Evolutionary conservation across 2,113 vertebrate species (phyloP), one percentile per base, ranked within the genome.

Genomic region (Spilogale gracilis): DNA sequence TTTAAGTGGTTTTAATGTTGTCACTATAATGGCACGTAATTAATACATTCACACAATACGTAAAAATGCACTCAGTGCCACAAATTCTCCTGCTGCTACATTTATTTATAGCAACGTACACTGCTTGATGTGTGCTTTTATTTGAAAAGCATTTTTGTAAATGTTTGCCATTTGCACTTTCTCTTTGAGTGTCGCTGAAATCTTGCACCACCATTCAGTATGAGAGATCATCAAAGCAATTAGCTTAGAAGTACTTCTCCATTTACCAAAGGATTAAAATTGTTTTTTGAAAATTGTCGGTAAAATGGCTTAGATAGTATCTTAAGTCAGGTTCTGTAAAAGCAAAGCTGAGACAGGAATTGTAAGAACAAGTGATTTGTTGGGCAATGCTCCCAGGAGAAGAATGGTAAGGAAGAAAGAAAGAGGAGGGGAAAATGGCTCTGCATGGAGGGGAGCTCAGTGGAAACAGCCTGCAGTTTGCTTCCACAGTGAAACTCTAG

Each of bases 11-110:
- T 97, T 97, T 97, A 97, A 93, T 93, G 73, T 93, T 94, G 76
- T 87, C 58, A 74, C 85, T 93, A 96, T 98, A 97, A 97, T 95
- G 86, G 50, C n/a, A 96, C 63, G 90, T 95, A 98, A 97, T 98
- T 97, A 97, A 98, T 98, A 96, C 50, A 94, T 94, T 94, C 78
- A 81, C 3, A 9, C 60, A 95, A 79, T 85, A 79, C 95, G 88
- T 94, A 97, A 97, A 97, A 98, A 96, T 95, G 52, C 86, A 96
- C 67, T 50, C 83, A 93, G 78, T 85, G 27, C 48, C n/a, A 88
- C 76, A 80, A 87, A 93, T 79, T 93, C 69, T 94, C 43, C 91
- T 94, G 54, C 82, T 95, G 61, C 38, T 96, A 0, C 86, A 80
- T 97, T 98, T 97, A 96, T 94, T 97, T 96, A 92, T 96, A 95